These are phyloP conservation scores for Monarcha castaneiventris DNA, from an alignment of 2,113 vertebrate genomes.

Conservation along the genomic window DNA sequence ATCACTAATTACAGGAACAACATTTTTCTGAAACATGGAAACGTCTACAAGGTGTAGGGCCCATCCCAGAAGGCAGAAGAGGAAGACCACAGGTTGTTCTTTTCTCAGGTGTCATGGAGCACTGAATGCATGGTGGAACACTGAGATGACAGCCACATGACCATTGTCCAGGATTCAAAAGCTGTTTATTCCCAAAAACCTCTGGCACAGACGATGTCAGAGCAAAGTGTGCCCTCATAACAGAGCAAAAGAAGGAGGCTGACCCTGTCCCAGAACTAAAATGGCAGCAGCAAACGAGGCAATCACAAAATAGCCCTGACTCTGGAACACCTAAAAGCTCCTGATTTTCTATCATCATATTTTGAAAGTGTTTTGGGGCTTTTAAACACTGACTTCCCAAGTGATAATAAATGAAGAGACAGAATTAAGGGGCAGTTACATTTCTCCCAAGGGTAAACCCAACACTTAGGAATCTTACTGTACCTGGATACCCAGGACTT, in stretches of 20 bases:
- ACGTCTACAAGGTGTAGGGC: not conserved
- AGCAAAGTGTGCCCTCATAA: rapidly evolving
- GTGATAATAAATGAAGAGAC: not conserved
- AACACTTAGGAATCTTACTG: not conserved
- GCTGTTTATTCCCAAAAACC: not conserved
- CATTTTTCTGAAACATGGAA: not conserved
- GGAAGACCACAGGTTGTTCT: not conserved
- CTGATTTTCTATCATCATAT: not conserved
- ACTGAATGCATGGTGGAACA: not conserved
- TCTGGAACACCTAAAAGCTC: not conserved
- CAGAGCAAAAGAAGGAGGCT: not conserved
- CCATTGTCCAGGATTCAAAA: not conserved
- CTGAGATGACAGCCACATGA: not conserved
- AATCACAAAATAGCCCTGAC: not conserved
- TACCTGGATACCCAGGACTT: not conserved
- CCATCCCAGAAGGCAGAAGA: not conserved
- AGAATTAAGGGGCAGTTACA: not conserved
- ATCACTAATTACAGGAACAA: not conserved
- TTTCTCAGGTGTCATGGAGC: not conserved
- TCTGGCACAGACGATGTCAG: not conserved
- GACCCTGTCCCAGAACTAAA: not conserved
- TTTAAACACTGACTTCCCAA: not conserved
- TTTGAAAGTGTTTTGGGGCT: not conserved
- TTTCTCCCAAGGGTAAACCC: not conserved
- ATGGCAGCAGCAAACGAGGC: not conserved